A percentile compares a stretch with the other conserved stretches of the same genome.
Evolutionary conservation across 2,797 vertebrate genomes (phyloP).

Genomic region (Lagocephalus sceleratus): DNA sequence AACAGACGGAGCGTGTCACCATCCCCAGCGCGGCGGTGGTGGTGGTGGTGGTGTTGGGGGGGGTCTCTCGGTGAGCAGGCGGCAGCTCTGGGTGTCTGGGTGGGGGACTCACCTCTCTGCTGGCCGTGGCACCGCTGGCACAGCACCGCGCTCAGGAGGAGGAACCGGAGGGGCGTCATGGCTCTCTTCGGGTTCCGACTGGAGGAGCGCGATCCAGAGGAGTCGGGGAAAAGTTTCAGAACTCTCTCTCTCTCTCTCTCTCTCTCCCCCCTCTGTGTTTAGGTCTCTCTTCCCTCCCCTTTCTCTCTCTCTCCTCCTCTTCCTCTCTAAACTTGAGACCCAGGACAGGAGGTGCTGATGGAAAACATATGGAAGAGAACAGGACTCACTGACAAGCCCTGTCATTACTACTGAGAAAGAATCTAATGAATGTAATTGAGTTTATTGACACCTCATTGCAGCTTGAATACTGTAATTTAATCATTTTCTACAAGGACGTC

Average conservation of each 20-base stretch:
- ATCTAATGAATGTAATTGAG: too few species aligned
- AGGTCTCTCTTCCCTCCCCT: neutral
- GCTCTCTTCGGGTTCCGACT: neutral
- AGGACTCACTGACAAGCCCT: too few species aligned
- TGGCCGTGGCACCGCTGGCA: slow-evolving; percentile 58
- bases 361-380: slow-evolving; percentile 3
- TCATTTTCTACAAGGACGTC: too few species aligned
- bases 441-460: too few species aligned
- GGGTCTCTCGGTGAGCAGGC: slow-evolving; percentile 23
- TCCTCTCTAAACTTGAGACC: neutral
- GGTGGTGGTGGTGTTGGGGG: neutral
- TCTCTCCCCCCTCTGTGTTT: too few species aligned
- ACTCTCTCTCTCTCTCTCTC: too few species aligned
- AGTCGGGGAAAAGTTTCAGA: neutral
- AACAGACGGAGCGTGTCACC: too few species aligned
- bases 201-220: slow-evolving; percentile 8
- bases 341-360: neutral
- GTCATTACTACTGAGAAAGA: too few species aligned
- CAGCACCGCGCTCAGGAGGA: slow-evolving; percentile 54
- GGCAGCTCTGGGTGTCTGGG: slow-evolving; percentile 1
- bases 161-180: slow-evolving; percentile 46
- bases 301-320: neutral
- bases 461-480: too few species aligned
- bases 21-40: too few species aligned
- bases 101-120: slow-evolving; percentile 68